Evolutionary conservation across 1,140 invertebrate species (phyloP), one percentile per base, ranked within the genome.

Genomic region (Hylaeus volcanicus): DNA sequence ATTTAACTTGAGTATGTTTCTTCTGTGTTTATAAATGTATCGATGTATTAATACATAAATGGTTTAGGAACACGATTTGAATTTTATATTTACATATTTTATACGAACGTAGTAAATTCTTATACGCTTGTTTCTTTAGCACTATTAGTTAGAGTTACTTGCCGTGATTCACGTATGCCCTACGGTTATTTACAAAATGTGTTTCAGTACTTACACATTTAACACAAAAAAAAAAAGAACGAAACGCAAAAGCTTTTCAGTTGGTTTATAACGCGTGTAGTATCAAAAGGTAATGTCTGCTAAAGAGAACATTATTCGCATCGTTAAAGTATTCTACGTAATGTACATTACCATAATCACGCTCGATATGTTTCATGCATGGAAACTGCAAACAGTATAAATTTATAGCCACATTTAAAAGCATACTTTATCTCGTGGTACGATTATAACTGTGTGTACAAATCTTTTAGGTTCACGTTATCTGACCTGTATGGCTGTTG

Each of bases 1-100:
- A n/a, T 61, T 79, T 79, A 82, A 73, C 69, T 66, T 79, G 79
- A 79, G 76, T 72, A 79, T 58, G 37, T 56, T 65, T 70, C 43
- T 81, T 65, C 45, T 55, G 12, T 43, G 58, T 72, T 68, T 75
- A 75, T 41, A 39, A 60, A 53, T 80, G 60, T 68, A 61, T 65
- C 2, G 5, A 79, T 9, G 12, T 51, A 12, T 48, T 74, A 64
- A 64, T 74, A 72, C 39, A 64, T 79, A n/a, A 48, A 39, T 11
- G 5, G 12, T 51, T 64, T 51, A 60, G 43, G 48, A 63, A 45
- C 37, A 64, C 14, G 5, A n/a, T 56, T 73, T 64, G 1, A 41
- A 60, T 65, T 73, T 63, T 51, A 51, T 51, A 51, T 51, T 60
- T 48, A 74, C 9, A 61, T 75, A n/a, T 63, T 68, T 75, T 75